A percentile compares a stretch with the other conserved stretches of the same genome.
These are phyloP conservation scores for Ophion costatus DNA, from an alignment of 2,888 invertebrate species.

Conservation along the genomic window DNA sequence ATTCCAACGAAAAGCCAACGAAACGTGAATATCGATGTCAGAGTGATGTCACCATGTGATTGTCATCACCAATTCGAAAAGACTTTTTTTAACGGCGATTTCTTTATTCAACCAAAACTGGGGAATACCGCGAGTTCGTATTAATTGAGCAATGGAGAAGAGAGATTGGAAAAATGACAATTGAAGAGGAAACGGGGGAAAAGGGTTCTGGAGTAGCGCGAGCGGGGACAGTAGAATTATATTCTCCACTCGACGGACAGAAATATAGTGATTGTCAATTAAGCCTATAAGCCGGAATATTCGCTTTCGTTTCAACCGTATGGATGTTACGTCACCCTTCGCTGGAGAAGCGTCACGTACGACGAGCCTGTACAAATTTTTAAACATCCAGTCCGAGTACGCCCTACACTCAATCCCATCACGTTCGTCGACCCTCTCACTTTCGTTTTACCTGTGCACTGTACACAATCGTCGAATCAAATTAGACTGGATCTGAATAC, in stretches of 20 bases:
- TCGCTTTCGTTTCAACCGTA: neutral
- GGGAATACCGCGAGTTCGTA: neutral
- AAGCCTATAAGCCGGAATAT: conserved; percentile 74
- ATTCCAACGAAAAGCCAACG: too few species aligned
- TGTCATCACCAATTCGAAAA: too few species aligned
- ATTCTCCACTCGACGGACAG: conserved; percentile 64
- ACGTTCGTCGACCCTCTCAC: neutral
- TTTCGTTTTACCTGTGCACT: neutral
- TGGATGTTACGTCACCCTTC: conserved; percentile 17
- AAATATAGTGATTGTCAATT: conserved; percentile 78
- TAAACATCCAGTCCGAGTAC: neutral
- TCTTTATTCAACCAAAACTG: too few species aligned
- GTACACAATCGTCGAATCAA: neutral
- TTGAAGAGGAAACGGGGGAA: conserved; percentile 37
- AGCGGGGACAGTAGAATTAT: too few species aligned
- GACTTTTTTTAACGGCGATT: too few species aligned
- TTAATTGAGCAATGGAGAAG: conserved; percentile 21
- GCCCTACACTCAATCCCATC: neutral
- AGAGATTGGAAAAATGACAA: conserved; percentile 32
- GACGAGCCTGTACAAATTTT: conserved; percentile 14
- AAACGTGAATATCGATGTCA: too few species aligned
- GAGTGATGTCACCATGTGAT: too few species aligned
- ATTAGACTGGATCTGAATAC: too few species aligned
- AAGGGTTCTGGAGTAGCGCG: conserved; percentile 11
- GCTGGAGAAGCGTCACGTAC: conserved; percentile 63